Base-by-base conservation (phyloP, 2,797 vertebrate species). In the Eremophila alpestris region DNA sequence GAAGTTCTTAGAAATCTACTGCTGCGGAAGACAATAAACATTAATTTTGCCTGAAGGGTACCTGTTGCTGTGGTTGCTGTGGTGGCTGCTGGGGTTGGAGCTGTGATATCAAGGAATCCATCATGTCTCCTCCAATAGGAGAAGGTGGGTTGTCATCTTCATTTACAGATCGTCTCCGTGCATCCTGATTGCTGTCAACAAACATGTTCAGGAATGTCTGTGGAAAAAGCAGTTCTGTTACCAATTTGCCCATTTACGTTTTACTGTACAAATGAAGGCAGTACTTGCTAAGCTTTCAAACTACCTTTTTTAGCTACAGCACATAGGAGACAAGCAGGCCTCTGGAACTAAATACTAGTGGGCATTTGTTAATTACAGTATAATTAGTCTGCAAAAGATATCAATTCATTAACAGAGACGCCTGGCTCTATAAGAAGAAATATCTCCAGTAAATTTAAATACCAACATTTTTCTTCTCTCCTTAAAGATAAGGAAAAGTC, bases 131-230 rank as follows among this genome's bases (percentile, higher is more conserved):
- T 46, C 99, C 99, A 52, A 99, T 98, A 29, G 99, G 99, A 76
- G 99, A 99, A 38, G 99, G 99, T 6, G 99, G 99, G 96, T 99
- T 99, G 97, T 99, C 99, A 0, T 99, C 99, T 89, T 99, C 99
- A 56, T 99, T 99, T 93, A 99, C 98, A 4, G 99, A 99, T 49
- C 99, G 98, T 43, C 99, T 98, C 82, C 99, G 98, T 83, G 99
- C 99, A 75, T 99, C 99, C 97, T 99, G 99, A 97, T 99, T 99
- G 97, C 99, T 99, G 97, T 99, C 99, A 76, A 99, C 99, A 97
- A 99, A 99, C 99, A 99, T 99, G 97, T 99, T 99, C 94, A 99
- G 98, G 97, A 99, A 99, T 2, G 99, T 99, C 99, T 99, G 97
- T 30, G 84, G 80, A 94, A 84, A 96, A 41, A 96, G 81, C 27